Evolutionary conservation across 2,797 vertebrate genomes (phyloP), one percentile per base, ranked within the genome.

Genomic region (Parauchenoglanis ngamensis): DNA sequence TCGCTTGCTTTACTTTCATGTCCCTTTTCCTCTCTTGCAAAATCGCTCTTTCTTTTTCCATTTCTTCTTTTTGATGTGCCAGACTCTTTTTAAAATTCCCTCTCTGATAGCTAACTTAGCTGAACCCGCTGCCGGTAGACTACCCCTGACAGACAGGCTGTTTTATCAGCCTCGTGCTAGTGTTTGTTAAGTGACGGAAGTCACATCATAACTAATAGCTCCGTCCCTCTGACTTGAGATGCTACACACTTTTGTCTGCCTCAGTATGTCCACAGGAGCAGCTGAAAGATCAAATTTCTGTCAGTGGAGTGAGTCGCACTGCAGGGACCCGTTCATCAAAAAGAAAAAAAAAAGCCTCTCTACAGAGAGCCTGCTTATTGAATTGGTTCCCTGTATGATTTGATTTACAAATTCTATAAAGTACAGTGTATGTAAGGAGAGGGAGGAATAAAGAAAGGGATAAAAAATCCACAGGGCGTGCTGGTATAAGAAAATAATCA

Each of bases 181-280:
- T 86, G 87, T 89, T 89, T 81, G 84, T 89, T 85, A 87, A 88
- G 87, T 88, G 81, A 87, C 85, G 81, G 63, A 75, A 89, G 84
- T 40, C 76, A 49, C 83, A 87, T 77, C 86, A 85, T 88, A 84
- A 87, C 90, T 91, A 89, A 91, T 86, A 86, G 86, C 81, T 87
- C 81, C 75, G 59, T 86, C 86, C 76, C 87, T 68, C 67, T 65
- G 82, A 86, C 86, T 86, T 49, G 44, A 87, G 87, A 86, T 87
- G 84, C 52, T 81, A 83, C 44, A 85, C 40, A 46, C 44, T 49
- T 61, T 46, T 70, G 44, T 81, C 31, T 81, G 35, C 25, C 28
- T 78, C 67, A 1, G 35, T 68, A n/a, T 56, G 63, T n/a, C 77
- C 65, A 21, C 28, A 0, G 59, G 21, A 70, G 76, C 31, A 59